These are phyloP conservation scores for Spinus pinus DNA, from an alignment of 2,797 vertebrate genomes.

Conservation along the genomic window DNA sequence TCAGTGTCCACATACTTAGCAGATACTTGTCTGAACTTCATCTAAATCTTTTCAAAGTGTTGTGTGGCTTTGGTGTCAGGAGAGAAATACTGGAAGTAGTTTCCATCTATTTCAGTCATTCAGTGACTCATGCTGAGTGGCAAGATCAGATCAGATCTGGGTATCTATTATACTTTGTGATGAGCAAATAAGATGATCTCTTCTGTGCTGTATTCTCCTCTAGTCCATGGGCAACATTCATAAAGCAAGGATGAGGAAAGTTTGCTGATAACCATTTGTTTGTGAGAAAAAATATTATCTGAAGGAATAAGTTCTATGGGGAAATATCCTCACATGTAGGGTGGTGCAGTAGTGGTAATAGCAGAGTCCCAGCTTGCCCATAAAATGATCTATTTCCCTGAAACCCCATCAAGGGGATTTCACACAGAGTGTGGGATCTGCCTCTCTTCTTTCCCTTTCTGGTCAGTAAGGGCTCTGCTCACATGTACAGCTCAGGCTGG, in stretches of 20 bases:
- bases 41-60: neutral
- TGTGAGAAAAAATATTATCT: neutral
- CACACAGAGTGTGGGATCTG: neutral
- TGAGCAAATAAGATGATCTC: neutral
- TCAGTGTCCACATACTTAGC: neutral
- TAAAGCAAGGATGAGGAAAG: neutral
- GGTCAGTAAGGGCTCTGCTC: neutral
- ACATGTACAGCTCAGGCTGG: neutral
- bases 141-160: neutral
- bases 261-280: neutral
- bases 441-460: neutral
- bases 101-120: neutral
- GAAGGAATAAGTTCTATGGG: neutral
- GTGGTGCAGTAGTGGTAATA: neutral
- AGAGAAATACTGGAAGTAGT: neutral
- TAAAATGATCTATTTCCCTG: neutral
- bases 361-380: neutral
- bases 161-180: neutral
- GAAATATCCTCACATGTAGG: neutral
- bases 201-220: neutral
- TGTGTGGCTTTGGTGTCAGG: neutral
- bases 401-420: neutral
- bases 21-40: neutral
- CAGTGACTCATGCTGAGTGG: neutral
- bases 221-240: neutral